Evolutionary conservation across 2,113 vertebrate species (phyloP).

Genomic region (Gymnogyps californianus): DNA sequence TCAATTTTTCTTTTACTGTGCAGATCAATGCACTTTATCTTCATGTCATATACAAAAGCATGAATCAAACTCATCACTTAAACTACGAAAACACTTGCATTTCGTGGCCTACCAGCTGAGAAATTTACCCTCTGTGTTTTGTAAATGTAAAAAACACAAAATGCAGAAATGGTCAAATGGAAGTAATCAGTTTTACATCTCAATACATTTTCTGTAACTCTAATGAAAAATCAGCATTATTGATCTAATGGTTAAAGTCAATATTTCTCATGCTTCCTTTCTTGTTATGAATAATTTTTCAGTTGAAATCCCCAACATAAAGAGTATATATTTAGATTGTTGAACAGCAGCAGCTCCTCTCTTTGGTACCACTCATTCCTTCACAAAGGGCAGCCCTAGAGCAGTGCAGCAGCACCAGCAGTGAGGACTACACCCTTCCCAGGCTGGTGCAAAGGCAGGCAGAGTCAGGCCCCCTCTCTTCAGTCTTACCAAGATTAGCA

Average conservation of each 20-base stretch:
- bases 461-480: not conserved
- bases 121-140: not conserved
- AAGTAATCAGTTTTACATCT: not conserved
- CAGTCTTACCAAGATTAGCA: not conserved
- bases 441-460: not conserved
- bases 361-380: fast-evolving
- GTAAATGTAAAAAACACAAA: not conserved
- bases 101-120: not conserved
- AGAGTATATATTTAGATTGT: not conserved
- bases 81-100: not conserved
- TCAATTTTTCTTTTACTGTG: not conserved
- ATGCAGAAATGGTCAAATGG: not conserved
- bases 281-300: not conserved
- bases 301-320: not conserved
- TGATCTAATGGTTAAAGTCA: not conserved
- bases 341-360: not conserved
- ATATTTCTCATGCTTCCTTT: not conserved
- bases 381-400: not conserved
- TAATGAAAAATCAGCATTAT: not conserved
- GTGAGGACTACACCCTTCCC: not conserved
- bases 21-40: not conserved
- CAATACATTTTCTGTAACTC: not conserved
- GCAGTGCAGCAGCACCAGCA: not conserved
- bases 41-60: not conserved
- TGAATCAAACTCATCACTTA: not conserved